These are phyloP conservation scores for Cryptocephalus moraei DNA, from an alignment of 2,888 invertebrate species.

Conservation along the genomic window DNA sequence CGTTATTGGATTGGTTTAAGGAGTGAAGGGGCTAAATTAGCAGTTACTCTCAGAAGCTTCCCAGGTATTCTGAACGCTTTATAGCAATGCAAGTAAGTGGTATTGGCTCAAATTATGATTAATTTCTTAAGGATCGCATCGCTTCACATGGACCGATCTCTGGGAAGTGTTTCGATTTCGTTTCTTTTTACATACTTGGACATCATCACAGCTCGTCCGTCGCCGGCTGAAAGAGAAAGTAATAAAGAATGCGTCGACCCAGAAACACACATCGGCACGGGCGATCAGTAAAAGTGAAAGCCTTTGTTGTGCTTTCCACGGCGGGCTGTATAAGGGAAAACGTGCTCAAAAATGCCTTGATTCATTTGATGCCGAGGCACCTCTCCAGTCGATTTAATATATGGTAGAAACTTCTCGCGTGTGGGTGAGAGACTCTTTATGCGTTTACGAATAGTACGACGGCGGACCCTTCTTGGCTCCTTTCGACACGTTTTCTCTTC, in stretches of 20 bases:
- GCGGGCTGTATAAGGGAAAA: slow-evolving; percentile 5
- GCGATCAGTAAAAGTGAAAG: slow-evolving; percentile 25
- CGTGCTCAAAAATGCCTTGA: slow-evolving; percentile 6
- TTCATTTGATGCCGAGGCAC: neutral
- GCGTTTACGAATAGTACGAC: neutral
- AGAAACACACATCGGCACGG: slow-evolving; percentile 16
- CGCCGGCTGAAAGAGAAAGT: slow-evolving; percentile 15
- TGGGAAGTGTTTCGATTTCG: too few relatives aligned
- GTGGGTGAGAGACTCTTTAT: slow-evolving; percentile 5
- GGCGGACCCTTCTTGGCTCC: neutral
- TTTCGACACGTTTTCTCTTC: neutral
- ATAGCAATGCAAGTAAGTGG: too few relatives aligned
- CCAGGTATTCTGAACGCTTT: too few relatives aligned
- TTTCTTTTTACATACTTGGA: too few relatives aligned
- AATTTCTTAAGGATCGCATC: too few relatives aligned
- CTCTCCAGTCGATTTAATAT: slow-evolving; percentile 1
- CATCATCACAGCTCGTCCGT: neutral
- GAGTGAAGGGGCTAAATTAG: too few relatives aligned
- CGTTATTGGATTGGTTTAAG: too few relatives aligned
- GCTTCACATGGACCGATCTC: too few relatives aligned
- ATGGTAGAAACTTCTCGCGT: slow-evolving; percentile 10
- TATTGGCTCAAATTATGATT: too few relatives aligned
- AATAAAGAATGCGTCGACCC: slow-evolving; percentile 14
- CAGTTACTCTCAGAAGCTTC: too few relatives aligned
- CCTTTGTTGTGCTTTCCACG: slow-evolving; percentile 23